Evolutionary conservation across 2,113 vertebrate genomes (phyloP).

Genomic region (Mormyrus lacerda): DNA sequence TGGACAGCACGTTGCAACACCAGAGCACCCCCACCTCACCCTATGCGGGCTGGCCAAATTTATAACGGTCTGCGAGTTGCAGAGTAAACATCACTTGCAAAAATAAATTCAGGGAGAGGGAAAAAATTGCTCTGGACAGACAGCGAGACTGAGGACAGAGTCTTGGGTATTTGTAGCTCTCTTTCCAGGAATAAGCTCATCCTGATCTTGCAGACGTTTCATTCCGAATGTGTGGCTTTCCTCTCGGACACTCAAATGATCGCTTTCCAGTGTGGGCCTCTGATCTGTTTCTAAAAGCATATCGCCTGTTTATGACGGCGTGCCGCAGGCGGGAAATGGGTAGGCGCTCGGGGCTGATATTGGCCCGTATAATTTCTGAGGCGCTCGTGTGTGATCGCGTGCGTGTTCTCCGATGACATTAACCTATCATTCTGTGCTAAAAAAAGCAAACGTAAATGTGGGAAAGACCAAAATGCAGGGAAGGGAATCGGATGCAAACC

Average conservation of each 20-base stretch:
- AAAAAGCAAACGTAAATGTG: background rate
- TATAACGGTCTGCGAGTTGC: conserved; percentile 48
- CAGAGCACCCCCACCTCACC: conserved; percentile 3
- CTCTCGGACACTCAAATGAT: conserved; percentile 36
- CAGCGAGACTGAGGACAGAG: conserved; percentile 34
- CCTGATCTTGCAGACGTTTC: conserved; percentile 31
- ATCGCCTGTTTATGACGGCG: conserved; percentile 48
- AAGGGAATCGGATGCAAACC: background rate
- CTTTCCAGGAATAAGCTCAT: conserved; percentile 44
- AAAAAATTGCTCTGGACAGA: conserved; percentile 35
- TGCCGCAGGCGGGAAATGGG: conserved; percentile 39
- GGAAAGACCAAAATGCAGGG: background rate
- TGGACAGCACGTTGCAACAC: conserved; percentile 28
- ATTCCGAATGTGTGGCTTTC: conserved; percentile 50
- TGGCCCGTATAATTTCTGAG: conserved; percentile 35
- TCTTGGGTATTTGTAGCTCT: conserved; percentile 50
- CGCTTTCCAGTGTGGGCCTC: conserved; percentile 26
- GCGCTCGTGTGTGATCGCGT: background rate
- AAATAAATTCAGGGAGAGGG: conserved; percentile 52
- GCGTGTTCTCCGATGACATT: background rate
- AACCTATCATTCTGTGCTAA: conserved; percentile 1
- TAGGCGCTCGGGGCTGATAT: conserved; percentile 31
- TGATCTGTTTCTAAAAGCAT: conserved; percentile 54
- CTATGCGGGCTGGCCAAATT: conserved; percentile 46
- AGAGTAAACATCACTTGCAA: conserved; percentile 62